phyloP scores from a whole-genome alignment of 2,113 vertebrate species.

The Pollachius pollachius region DNA sequence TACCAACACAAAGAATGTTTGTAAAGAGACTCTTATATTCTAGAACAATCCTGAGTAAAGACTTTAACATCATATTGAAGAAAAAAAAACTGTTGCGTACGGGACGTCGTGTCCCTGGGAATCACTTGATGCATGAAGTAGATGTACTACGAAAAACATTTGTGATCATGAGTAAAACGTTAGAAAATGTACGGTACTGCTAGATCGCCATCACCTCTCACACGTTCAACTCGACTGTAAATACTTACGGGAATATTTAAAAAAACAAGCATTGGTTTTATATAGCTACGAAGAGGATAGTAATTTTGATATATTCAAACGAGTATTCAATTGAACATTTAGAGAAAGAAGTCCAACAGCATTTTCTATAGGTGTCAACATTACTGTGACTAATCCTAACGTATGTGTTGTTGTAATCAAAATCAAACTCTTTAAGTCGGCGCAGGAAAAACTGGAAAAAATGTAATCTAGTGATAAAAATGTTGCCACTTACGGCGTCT shows the following conservation, averaged over 20 bases:
- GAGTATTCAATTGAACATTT: slow-evolving; percentile 25
- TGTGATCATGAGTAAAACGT: slow-evolving; percentile 68
- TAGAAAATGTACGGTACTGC: slow-evolving; percentile 62
- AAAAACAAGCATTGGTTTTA: slow-evolving; percentile 65
- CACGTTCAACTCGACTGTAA: slow-evolving; percentile 69
- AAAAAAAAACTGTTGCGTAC: slow-evolving; percentile 49
- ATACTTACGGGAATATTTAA: slow-evolving; percentile 68
- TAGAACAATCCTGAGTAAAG: too few species aligned
- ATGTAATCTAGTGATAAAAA: slow-evolving; percentile 15
- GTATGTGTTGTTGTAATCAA: slow-evolving; percentile 67
- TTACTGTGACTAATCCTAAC: too few species aligned
- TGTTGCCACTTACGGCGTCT: slow-evolving; percentile 63
- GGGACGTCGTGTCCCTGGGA: slow-evolving; percentile 56
- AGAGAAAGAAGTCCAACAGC: slow-evolving; percentile 54
- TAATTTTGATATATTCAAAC: slow-evolving; percentile 71
- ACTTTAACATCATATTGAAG: background rate
- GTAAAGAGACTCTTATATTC: slow-evolving; percentile 29
- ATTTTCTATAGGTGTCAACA: slow-evolving; percentile 68
- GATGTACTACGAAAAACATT: slow-evolving; percentile 58
- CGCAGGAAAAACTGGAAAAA: slow-evolving; percentile 37
- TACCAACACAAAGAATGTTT: slow-evolving; percentile 61
- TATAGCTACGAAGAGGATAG: slow-evolving; percentile 68
- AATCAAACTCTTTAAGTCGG: slow-evolving; percentile 51
- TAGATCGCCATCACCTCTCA: slow-evolving; percentile 46
- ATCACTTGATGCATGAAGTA: slow-evolving; percentile 70